Evolutionary conservation across 2,888 invertebrate genomes (phyloP), one percentile per base, ranked within the genome.

Genomic region (Gymnoscelis rufifasciata): DNA sequence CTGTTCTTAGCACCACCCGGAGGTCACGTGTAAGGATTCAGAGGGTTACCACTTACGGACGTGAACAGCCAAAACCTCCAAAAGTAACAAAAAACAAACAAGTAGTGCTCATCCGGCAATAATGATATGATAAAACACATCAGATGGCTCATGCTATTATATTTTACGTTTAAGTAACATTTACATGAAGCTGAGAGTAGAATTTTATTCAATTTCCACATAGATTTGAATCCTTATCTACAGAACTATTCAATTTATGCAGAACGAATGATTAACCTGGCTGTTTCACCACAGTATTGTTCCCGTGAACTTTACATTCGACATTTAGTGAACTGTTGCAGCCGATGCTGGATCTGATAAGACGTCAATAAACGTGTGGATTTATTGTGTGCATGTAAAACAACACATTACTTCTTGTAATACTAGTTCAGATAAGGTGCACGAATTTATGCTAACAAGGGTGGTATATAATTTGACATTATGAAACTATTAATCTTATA

Each of bases 271-370:
- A 62, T 64, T 59, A 52, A 51, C 53, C 51, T 51, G 57, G 55
- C 42, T 58, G 65, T 80, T 81, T 76, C 81, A 65, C 71, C 76
- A 77, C 66, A 28, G 52, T 62, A 80, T 81, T 81, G 82, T 83
- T 82, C 73, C 56, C 59, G 57, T 86, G 86, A 86, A 86, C 86
- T 86, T 86, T 83, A 61, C 59, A 61, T 59, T 60, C 83, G 84
- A 74, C 83, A 84, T 86, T 86, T 86, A 73, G 68, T 66, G 73
- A 75, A 74, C 74, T 78, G 68, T 78, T 78, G 77, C 75, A 59
- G 66, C 64, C 64, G 77, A 79, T 81, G 71, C 63, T 67, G 63
- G 59, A 60, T 59, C 59, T 64, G 80, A 82, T 78, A 79, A 71
- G 38, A 45, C 42, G 43, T 14, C 28, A 50, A 30, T 43, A 27